Evolutionary conservation across 1,140 invertebrate genomes (phyloP).

Genomic region (Platyura marginata): DNA sequence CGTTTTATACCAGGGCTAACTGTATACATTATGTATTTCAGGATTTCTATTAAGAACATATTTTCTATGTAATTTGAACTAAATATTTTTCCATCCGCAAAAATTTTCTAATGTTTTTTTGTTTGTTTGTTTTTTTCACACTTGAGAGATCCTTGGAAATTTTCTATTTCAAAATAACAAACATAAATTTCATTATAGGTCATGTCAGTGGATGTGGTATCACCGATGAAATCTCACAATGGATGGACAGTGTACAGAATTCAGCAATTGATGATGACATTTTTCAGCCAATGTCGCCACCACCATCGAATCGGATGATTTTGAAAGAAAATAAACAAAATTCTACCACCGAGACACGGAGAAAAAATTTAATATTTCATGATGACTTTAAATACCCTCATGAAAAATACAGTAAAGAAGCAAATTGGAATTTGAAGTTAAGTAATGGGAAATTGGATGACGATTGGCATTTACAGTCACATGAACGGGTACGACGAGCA

Average conservation of each 20-base stretch:
- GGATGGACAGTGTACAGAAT: slow-evolving; percentile 86
- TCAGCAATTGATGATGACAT: slow-evolving; percentile 40
- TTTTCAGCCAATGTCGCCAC: slow-evolving; percentile 4
- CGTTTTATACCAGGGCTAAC: no score
- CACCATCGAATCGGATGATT: slow-evolving; percentile 5
- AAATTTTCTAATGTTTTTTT: no score
- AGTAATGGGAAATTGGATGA: slow-evolving; percentile 4
- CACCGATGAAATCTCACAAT: slow-evolving; percentile 64
- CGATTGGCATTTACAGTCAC: slow-evolving; percentile 19
- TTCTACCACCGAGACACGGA: slow-evolving; percentile 40
- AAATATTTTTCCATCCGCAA: no score
- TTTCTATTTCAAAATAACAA: no score
- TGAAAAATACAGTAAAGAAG: slow-evolving; percentile 25
- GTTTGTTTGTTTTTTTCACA: no score
- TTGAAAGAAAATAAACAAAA: slow-evolving; percentile 17
- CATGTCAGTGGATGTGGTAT: slow-evolving; percentile 72
- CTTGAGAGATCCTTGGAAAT: no score
- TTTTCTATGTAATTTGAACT: no score
- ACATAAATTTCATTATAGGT: no score
- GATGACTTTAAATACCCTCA: slow-evolving; percentile 23
- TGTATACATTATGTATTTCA: no score
- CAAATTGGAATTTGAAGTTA: slow-evolving; percentile 14
- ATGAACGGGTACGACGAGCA: slow-evolving; percentile 21
- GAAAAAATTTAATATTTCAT: slow-evolving; percentile 25
- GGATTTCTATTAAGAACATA: no score